Conservation (phyloP, 2,113 vertebrate species). For the Corythoichthys haematopterus region DNA sequence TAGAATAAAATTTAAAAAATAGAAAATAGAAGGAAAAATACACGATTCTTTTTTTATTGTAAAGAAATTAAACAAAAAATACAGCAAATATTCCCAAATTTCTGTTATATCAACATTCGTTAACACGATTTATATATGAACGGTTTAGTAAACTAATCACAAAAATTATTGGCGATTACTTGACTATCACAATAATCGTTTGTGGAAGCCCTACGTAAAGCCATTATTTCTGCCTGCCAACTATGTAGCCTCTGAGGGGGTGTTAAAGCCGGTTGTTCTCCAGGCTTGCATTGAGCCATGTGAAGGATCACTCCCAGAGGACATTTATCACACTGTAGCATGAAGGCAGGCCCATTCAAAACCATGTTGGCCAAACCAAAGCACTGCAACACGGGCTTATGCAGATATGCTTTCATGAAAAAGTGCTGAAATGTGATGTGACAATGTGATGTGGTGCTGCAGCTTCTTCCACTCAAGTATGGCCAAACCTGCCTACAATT, state of each 20-base stretch:
- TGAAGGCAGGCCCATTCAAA: conserved; percentile 20
- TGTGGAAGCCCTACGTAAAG: conserved; percentile 8
- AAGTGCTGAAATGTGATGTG: conserved; percentile 22
- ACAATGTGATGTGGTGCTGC: conserved; percentile 42
- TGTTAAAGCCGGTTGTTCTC: conserved; percentile 30
- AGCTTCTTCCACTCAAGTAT: conserved; percentile 52
- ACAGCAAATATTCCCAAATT: too few relatives aligned
- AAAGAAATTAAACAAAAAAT: too few relatives aligned
- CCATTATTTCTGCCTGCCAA: conserved; percentile 14
- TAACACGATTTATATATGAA: too few relatives aligned
- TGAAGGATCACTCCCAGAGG: conserved; percentile 40
- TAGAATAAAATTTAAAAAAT: too few relatives aligned
- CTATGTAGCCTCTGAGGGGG: conserved; percentile 29
- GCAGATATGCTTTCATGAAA: conserved; percentile 7
- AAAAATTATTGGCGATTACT: too few relatives aligned
- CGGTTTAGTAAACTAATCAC: too few relatives aligned
- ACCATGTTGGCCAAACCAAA: conserved; percentile 14
- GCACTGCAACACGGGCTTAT: conserved; percentile 15
- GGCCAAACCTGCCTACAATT: conserved; percentile 1
- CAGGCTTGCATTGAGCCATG: conserved; percentile 28
- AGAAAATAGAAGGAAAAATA: too few relatives aligned
- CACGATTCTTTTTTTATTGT: too few relatives aligned
- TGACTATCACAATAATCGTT: too few relatives aligned
- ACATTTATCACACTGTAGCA: conserved; percentile 40
- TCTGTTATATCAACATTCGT: too few relatives aligned